Evolutionary conservation across 35 echinoderm and acorn worm genomes (phyloP), one percentile per base, ranked within the genome.

Genomic region (Apostichopus californicus): DNA sequence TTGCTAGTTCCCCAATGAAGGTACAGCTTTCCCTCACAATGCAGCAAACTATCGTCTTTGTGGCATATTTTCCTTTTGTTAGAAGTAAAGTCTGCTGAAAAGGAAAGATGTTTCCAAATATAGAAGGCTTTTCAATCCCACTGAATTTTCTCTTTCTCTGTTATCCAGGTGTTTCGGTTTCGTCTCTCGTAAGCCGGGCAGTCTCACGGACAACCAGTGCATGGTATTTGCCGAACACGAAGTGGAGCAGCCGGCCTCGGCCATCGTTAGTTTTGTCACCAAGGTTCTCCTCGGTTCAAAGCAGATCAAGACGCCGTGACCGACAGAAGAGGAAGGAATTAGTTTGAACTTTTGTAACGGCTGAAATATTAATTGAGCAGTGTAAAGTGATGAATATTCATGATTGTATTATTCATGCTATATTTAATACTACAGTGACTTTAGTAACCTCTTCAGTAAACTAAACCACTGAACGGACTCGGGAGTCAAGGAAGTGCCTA

Each of bases 201-300:
- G 94, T 64, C 73, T 96, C 68, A 96, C 94, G 23, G 96, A 98
- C 87, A 98, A 98, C 80, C 92, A 94, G 87, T 98, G 96, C 57
- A 95, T 96, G 71, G 71, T 98, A 9, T 98, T 98, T 90, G 96
- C 96, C 5, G 96, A 98, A 73, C 94, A 96, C 79, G 96, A 98
- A 60, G 82, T 90, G 25, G 96, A 98, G 57, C 96, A 98, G 54
- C 96, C 96, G 55, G 96, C 96, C 9, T 98, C 96, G 17, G 96
- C 96, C 66, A 98, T 98, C 14, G 96, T 98, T 55, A 96, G 94
- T 58, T 98, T 98, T 88, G 96, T 98, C 26, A 98, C 94, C 85
- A 98, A 98, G 83, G 96, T 98, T 10, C 83, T 98, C 83, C 93
- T 98, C 8, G 96, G 95, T 21, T 86, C 83, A 13, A 73, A 90